Evolutionary conservation across 2,888 invertebrate species (phyloP), one percentile per base, ranked within the genome.

Genomic region (Apoda limacodes): DNA sequence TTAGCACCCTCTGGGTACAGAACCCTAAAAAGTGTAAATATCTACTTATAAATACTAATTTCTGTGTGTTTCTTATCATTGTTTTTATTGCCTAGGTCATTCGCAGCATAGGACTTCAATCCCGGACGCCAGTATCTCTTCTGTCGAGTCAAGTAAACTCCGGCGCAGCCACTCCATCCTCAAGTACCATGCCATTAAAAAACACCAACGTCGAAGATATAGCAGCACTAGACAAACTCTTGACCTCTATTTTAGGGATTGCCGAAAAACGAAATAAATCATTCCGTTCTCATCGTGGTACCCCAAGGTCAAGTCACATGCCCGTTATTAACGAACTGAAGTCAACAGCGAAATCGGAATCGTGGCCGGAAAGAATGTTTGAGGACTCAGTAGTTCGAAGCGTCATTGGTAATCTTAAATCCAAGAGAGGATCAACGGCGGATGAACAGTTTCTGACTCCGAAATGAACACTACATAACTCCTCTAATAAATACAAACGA

Each of bases 221-320:
- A 19, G 85, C 82, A 14, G 82, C 83, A 2, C 59, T 88, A 26
- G 88, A 88, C 49, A 85, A 85, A 51, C 67, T 88, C 11, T 75
- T 88, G 7, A 84, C 83, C 13, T 83, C 84, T 15, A 60, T 88
- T 9, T 55, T 88, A 10, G 84, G 83, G 17, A 64, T 82, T 6
- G 80, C 72, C 33, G 67, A 81, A 11, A 57, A 40, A 13, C 51
- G 61, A 33, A 39, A 43, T 3, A 43, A 52, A 9, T 69, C 76
- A 0, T 67, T 66, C 27, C 46, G 58, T n/a, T 76, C 78, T 0
- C 67, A 68, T 23, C 51, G 60, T 17, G 64, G 58, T 4, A 71
- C 76, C 2, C 76, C 75, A 0, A 58, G 72, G 31, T 43, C 60
- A 3, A 78, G 76, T 32, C 53, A 59, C 19, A 46, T 74, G 32